Percentiles rank a stretch among this genome's conserved stretches.
These are phyloP conservation scores for Onychomys leucogaster DNA, from an alignment of 2,797 vertebrate genomes.

Conservation along the genomic window DNA sequence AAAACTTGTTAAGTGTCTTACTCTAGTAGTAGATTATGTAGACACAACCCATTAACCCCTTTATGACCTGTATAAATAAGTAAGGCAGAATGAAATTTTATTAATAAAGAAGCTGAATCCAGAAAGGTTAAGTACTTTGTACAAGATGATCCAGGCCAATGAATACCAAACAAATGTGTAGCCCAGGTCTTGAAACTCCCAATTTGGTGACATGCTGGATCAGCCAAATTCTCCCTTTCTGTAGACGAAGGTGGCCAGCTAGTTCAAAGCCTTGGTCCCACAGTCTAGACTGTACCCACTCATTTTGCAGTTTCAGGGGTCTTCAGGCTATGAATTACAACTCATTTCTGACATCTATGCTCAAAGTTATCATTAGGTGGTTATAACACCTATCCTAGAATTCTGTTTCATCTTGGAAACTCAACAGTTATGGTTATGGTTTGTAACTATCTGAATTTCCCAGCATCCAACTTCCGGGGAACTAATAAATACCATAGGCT, in stretches of 20 bases:
- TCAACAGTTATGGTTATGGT: not conserved
- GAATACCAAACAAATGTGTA: not conserved
- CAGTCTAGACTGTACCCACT: not conserved
- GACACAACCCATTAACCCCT: not conserved
- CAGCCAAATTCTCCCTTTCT: not conserved
- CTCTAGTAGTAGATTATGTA: slow-evolving; percentile 2
- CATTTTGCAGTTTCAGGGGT: not conserved
- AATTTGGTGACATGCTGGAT: not conserved
- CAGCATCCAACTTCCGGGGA: not conserved
- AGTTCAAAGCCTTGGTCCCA: not conserved
- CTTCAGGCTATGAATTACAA: not conserved
- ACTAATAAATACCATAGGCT: not conserved
- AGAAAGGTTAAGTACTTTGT: not conserved
- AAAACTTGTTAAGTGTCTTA: not conserved
- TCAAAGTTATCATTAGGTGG: not conserved
- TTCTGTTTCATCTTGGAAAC: not conserved
- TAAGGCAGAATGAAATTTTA: not conserved
- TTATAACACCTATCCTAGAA: not conserved
- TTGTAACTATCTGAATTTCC: not conserved
- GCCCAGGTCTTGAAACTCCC: not conserved
- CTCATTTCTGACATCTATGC: not conserved
- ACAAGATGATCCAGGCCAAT: not conserved
- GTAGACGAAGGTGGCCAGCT: not conserved
- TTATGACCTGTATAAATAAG: slow-evolving; percentile 1
- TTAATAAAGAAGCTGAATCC: not conserved